These are phyloP conservation scores for Acanthosoma haemorrhoidale DNA, from an alignment of 2,888 invertebrate genomes.

Conservation along the genomic window DNA sequence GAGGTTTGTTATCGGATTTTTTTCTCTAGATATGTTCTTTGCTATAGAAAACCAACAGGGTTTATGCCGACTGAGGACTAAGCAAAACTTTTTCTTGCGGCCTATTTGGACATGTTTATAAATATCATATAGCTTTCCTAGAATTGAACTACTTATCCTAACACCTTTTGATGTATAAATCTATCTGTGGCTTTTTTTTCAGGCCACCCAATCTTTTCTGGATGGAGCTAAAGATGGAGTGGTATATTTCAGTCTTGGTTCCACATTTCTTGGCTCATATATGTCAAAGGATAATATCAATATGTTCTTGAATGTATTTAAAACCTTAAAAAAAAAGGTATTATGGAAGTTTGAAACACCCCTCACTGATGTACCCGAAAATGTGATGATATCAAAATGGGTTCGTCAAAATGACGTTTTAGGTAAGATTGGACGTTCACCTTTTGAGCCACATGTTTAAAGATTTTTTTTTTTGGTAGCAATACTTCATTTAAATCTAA, in stretches of 20 bases:
- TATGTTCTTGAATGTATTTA: constrained; percentile 47
- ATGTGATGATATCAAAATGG: constrained; percentile 49
- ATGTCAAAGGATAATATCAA: constrained; percentile 46
- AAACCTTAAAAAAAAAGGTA: constrained; percentile 49
- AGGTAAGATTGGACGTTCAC: no score
- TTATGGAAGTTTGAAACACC: constrained; percentile 51
- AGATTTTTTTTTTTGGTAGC: background rate
- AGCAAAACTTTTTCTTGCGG: no score
- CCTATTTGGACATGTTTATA: no score
- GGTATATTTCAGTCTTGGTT: constrained; percentile 53
- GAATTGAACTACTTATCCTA: no score
- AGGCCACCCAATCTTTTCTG: constrained; percentile 48
- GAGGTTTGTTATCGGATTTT: background rate
- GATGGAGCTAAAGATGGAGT: constrained; percentile 49
- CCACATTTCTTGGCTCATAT: constrained; percentile 46
- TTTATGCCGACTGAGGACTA: no score
- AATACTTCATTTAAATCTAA: background rate
- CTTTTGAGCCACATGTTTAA: no score
- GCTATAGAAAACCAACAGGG: no score
- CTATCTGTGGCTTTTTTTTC: no score
- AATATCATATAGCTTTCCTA: no score
- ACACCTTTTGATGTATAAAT: no score
- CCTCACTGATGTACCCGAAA: constrained; percentile 46
- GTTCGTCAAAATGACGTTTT: constrained; percentile 49
- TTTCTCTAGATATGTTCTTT: no score